A percentile compares a stretch with the other conserved stretches of the same genome.
These are phyloP conservation scores for Tricholauxania praeusta DNA, from an alignment of 2,888 invertebrate species.

Conservation along the genomic window DNA sequence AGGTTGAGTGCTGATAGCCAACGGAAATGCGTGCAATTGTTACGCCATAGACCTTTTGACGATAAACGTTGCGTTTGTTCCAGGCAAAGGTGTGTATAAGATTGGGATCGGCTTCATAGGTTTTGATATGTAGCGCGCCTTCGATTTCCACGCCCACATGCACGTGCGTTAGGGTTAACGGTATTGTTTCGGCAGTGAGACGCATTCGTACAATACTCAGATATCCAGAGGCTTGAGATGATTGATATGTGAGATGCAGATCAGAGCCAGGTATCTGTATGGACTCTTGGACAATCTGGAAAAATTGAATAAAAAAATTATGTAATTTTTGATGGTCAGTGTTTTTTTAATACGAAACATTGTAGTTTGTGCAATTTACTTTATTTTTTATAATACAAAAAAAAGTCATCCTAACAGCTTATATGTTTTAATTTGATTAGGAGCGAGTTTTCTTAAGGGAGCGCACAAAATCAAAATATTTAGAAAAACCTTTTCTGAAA, in stretches of 20 bases:
- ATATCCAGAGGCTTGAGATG: constrained; percentile 94
- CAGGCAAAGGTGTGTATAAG: constrained; percentile 96
- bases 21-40: constrained; percentile 90
- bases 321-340: not conserved
- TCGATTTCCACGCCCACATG: constrained; percentile 94
- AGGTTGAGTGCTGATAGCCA: constrained; percentile 94
- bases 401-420: no score
- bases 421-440: no score
- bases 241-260: constrained; percentile 94
- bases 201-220: constrained; percentile 92
- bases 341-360: no score
- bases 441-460: no score
- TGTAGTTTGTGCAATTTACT: no score
- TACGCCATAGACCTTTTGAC: constrained; percentile 93
- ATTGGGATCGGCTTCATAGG: constrained; percentile 96
- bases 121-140: constrained; percentile 90
- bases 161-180: constrained; percentile 85
- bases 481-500: no score
- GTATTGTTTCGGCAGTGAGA: constrained; percentile 83
- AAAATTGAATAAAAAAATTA: constrained; percentile 43
- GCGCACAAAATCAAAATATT: no score
- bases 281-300: constrained; percentile 94
- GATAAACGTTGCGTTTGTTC: constrained; percentile 98
- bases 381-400: no score
- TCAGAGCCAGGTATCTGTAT: constrained; percentile 94